Conservation (phyloP, 2,888 invertebrate species). For the Melipona beecheii region DNA sequence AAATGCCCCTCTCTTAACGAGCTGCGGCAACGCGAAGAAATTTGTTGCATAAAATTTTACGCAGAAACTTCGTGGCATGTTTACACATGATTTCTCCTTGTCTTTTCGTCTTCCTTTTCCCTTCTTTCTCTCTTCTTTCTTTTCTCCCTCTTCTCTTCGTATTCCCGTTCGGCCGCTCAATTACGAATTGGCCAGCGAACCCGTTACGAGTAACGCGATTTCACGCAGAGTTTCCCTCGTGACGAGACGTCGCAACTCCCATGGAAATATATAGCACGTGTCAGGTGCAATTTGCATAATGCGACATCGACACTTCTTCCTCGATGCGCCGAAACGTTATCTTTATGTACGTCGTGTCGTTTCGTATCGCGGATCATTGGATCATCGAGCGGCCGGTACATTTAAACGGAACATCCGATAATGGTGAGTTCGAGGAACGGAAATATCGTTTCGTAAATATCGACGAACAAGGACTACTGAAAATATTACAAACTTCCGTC, state of each 20-base stretch:
- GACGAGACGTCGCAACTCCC: constrained; percentile 23
- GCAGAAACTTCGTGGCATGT: constrained; percentile 20
- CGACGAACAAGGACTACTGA: constrained; percentile 54
- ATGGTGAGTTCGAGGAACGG: constrained; percentile 66
- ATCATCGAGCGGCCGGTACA: constrained; percentile 48
- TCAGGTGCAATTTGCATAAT: constrained; percentile 69
- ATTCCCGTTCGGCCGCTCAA: constrained; percentile 16
- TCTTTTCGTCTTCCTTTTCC: background rate
- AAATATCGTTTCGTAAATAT: constrained; percentile 69
- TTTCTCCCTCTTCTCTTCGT: background rate
- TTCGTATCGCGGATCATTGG: constrained; percentile 62
- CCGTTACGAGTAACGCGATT: constrained; percentile 44
- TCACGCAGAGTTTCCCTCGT: constrained; percentile 32
- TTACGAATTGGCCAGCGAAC: constrained; percentile 38
- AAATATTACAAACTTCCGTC: constrained; percentile 34
- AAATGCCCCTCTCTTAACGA: background rate
- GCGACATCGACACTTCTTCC: constrained; percentile 57
- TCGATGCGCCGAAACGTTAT: constrained; percentile 57
- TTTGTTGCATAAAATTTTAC: constrained; percentile 27
- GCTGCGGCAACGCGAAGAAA: constrained; percentile 1
- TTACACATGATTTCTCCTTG: constrained; percentile 50
- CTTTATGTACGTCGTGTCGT: constrained; percentile 65
- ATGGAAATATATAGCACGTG: constrained; percentile 61
- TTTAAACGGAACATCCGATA: constrained; percentile 60
- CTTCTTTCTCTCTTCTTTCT: background rate